Conservation (phyloP, 2,888 invertebrate species). For the Caradrina clavipalpis region DNA sequence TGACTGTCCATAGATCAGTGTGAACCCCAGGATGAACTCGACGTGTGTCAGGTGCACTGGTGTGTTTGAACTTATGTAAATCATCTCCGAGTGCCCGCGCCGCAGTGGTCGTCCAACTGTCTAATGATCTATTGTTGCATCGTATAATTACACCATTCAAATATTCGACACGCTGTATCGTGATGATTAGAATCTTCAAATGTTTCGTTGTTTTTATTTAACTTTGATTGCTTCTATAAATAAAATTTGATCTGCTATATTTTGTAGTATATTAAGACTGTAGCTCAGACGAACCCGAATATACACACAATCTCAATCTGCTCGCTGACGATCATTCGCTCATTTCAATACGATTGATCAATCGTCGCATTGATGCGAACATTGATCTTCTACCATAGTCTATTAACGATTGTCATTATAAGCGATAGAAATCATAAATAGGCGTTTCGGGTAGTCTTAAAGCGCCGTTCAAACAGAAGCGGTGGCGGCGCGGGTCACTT, state of each 20-base stretch:
- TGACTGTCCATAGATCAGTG: no score
- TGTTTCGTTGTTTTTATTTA: constrained; percentile 10
- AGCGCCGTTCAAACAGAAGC: no score
- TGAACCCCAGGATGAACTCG: neutral
- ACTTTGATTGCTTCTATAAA: neutral
- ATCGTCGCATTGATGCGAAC: no score
- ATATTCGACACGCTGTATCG: neutral
- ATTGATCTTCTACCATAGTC: no score
- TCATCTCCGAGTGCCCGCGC: neutral
- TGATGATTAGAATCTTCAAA: neutral
- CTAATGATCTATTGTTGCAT: constrained; percentile 27
- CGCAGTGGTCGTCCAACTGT: neutral
- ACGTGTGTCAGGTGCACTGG: neutral
- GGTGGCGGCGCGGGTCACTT: no score
- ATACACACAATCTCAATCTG: no score
- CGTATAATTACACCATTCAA: constrained; percentile 12
- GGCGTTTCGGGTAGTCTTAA: no score
- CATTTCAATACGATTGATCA: no score
- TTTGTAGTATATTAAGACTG: neutral
- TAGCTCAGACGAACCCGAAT: neutral
- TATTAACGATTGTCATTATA: no score
- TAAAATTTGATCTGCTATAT: neutral
- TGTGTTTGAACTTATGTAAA: no score
- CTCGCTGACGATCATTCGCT: no score
- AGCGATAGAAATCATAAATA: no score